These are phyloP conservation scores for Desoria tigrina DNA, from an alignment of 2,888 invertebrate species.

Conservation along the genomic window DNA sequence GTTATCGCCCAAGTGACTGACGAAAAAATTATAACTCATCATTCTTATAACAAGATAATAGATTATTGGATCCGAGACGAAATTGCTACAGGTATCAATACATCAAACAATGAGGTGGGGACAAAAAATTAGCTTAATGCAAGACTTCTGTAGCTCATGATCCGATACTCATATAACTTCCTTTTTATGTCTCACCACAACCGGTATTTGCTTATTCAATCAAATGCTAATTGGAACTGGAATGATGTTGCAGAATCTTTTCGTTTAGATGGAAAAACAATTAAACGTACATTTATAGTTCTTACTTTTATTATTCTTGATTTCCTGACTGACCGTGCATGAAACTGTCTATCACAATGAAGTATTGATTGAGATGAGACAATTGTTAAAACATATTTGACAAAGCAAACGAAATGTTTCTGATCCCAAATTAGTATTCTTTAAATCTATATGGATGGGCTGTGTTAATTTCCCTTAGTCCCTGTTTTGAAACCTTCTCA, in stretches of 20 bases:
- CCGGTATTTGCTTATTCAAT: constrained; percentile 3
- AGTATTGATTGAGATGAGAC: too few relatives aligned
- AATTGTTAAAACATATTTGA: too few relatives aligned
- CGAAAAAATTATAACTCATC: too few relatives aligned
- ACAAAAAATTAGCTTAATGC: background rate
- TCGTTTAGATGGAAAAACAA: background rate
- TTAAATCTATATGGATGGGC: too few relatives aligned
- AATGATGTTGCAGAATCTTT: constrained; percentile 4
- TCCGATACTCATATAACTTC: background rate
- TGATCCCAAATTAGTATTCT: too few relatives aligned
- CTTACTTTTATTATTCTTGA: too few relatives aligned
- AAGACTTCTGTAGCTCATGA: background rate
- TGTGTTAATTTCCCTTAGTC: too few relatives aligned
- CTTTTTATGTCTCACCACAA: background rate
- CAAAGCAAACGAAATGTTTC: too few relatives aligned
- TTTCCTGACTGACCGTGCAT: background rate
- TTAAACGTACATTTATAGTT: too few relatives aligned
- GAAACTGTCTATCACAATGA: background rate
- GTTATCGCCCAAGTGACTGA: too few relatives aligned
- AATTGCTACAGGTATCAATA: background rate
- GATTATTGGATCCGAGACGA: background rate
- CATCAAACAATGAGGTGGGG: background rate
- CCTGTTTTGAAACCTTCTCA: too few relatives aligned
- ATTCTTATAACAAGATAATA: background rate
- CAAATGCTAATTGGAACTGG: constrained; percentile 3